Evolutionary conservation across 2,888 invertebrate genomes (phyloP).

Genomic region (Arge pagana): DNA sequence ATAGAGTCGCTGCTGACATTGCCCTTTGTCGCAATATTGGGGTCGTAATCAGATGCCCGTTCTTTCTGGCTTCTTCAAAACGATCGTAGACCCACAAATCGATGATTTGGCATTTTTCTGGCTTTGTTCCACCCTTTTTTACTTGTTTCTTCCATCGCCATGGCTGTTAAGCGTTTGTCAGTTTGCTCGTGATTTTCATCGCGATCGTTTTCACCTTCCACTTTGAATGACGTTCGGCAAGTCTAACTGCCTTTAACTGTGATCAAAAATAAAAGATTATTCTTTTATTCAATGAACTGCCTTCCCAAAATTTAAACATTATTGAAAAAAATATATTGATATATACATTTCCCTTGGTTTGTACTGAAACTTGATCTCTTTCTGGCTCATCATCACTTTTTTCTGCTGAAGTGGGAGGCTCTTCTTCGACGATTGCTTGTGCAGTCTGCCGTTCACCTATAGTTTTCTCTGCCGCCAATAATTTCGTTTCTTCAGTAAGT

Average conservation of each 20-base stretch:
- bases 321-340: background rate
- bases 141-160: conserved; percentile 9
- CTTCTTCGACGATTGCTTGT: background rate
- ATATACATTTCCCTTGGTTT: background rate
- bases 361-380: background rate
- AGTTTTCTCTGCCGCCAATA: conserved; percentile 1
- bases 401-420: background rate
- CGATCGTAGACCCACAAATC: conserved; percentile 13
- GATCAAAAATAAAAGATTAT: background rate
- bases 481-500: background rate
- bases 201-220: conserved; percentile 2
- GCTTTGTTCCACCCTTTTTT: background rate
- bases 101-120: conserved; percentile 15
- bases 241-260: conserved; percentile 8
- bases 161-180: background rate
- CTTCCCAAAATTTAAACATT: background rate
- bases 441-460: background rate
- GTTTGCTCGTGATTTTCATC: background rate
- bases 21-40: conserved; percentile 31
- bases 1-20: conserved; percentile 32
- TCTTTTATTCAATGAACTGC: background rate
- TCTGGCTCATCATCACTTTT: conserved; percentile 3
- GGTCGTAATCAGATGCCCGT: conserved; percentile 27
- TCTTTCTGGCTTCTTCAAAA: conserved; percentile 22
- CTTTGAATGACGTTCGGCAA: conserved; percentile 7